Conservation (phyloP, 2,797 vertebrate genomes). For the Girardinus metallicus region DNA sequence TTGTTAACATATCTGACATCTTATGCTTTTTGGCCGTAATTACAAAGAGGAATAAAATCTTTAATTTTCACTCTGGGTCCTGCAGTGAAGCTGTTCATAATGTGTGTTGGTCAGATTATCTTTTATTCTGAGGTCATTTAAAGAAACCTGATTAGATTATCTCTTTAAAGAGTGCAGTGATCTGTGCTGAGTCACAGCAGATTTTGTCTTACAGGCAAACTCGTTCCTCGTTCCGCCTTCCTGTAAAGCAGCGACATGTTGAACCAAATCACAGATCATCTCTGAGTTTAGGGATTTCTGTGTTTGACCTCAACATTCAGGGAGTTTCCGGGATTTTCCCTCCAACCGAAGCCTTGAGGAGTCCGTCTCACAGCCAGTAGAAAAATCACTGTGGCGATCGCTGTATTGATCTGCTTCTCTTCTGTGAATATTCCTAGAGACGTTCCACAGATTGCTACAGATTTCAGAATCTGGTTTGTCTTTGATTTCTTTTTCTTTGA, state of each 20-base stretch:
- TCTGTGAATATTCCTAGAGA: background rate
- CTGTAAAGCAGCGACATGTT: constrained; percentile 8
- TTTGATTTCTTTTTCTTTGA: background rate
- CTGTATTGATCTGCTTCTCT: constrained; percentile 54
- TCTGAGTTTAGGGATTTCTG: constrained; percentile 5
- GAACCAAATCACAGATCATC: no score
- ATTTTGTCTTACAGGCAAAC: background rate
- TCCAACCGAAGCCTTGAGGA: constrained; percentile 2
- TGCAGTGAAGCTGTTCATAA: background rate
- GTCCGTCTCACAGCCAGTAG: constrained; percentile 57
- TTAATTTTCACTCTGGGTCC: background rate
- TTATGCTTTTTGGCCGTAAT: background rate
- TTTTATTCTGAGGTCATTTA: background rate
- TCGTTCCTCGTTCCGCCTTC: background rate
- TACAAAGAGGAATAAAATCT: background rate
- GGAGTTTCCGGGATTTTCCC: constrained; percentile 14
- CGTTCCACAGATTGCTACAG: background rate
- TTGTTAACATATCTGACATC: background rate
- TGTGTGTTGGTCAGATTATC: background rate
- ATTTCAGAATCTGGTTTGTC: background rate
- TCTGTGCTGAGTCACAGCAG: background rate
- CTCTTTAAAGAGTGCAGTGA: background rate
- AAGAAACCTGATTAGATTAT: background rate
- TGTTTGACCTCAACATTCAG: constrained; percentile 29
- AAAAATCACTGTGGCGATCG: constrained; percentile 53